Conservation (phyloP, 2,888 invertebrate genomes). For the Orthonychiurus folsomi region DNA sequence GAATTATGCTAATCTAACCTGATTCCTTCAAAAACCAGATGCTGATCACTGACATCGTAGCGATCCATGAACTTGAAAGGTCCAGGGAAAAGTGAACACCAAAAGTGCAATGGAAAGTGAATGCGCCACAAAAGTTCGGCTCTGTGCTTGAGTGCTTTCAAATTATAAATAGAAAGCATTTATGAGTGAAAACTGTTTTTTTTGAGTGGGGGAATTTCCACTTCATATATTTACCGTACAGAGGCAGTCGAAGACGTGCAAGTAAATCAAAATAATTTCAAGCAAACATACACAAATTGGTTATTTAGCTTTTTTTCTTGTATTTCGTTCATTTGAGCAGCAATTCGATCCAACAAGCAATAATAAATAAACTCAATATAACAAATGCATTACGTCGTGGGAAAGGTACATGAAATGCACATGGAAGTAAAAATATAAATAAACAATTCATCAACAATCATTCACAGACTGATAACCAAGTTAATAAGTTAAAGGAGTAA, state of each 20-base stretch:
- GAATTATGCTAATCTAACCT: conserved; percentile 25
- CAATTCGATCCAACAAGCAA: too few species aligned
- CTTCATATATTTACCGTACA: too few species aligned
- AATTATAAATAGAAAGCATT: not conserved
- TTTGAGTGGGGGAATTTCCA: too few species aligned
- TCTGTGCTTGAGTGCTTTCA: not conserved
- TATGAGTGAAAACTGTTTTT: not conserved
- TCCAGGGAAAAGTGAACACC: not conserved
- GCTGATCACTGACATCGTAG: conserved; percentile 33
- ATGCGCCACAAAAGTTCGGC: too few species aligned
- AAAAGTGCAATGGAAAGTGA: not conserved
- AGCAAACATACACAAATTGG: too few species aligned
- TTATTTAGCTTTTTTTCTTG: too few species aligned
- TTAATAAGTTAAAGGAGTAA: not conserved
- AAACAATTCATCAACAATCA: not conserved
- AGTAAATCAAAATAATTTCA: too few species aligned
- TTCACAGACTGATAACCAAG: not conserved
- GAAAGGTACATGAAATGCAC: not conserved
- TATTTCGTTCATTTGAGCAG: too few species aligned
- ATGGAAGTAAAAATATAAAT: not conserved
- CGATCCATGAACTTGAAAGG: conserved; percentile 28
- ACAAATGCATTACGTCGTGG: not conserved
- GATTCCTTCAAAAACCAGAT: conserved; percentile 39
- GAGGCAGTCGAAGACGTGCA: too few species aligned
- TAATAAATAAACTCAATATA: not conserved